phyloP scores from a whole-genome alignment of 2,888 invertebrate genomes.

The Prosapia bicincta region DNA sequence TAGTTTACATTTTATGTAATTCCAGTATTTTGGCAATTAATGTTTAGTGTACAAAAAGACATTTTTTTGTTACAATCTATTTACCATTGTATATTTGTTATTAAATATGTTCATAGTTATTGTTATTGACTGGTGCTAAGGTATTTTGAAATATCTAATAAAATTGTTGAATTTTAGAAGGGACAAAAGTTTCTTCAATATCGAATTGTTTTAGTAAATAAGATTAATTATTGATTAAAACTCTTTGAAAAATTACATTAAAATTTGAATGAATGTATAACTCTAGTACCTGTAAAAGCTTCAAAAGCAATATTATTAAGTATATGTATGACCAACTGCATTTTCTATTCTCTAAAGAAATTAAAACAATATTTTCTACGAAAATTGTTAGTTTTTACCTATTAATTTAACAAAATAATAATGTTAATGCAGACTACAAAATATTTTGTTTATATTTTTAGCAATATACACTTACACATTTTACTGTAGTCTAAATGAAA shows the following conservation, averaged over 20 bases:
- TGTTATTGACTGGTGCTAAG: neutral
- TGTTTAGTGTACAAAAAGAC: neutral
- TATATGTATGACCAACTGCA: neutral
- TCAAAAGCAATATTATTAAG: neutral
- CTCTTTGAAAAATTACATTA: neutral
- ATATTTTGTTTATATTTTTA: no score
- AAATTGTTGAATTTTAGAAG: neutral
- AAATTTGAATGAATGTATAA: neutral
- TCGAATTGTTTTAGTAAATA: neutral
- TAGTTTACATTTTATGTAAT: neutral
- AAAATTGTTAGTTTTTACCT: no score
- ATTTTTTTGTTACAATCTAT: neutral
- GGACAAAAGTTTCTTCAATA: neutral
- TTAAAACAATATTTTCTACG: neutral
- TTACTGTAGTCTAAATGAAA: no score
- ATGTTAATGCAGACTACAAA: no score
- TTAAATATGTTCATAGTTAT: neutral
- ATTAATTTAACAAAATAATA: no score
- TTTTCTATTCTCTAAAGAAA: neutral
- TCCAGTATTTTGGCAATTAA: neutral
- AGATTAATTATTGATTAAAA: neutral
- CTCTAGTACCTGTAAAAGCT: neutral
- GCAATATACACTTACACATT: no score
- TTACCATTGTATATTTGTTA: neutral
- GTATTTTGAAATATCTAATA: neutral